Conservation (phyloP, 2,888 invertebrate species). For the Petrolisthes manimaculis region DNA sequence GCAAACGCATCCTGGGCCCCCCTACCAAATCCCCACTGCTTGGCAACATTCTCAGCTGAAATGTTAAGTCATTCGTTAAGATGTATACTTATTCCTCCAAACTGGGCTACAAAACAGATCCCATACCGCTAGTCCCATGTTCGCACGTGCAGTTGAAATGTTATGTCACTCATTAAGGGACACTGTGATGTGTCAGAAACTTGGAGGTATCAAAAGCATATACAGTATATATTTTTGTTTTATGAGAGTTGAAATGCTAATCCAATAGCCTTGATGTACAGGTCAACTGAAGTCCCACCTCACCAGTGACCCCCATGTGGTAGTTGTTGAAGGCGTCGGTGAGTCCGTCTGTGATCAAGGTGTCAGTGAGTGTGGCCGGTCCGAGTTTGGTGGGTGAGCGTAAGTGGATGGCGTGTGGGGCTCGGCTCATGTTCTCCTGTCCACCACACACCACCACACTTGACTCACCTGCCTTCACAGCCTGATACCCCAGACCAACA, state of each 20-base stretch:
- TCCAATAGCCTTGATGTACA: too few relatives aligned
- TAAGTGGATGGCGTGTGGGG: slow-evolving; percentile 78
- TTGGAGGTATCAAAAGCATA: too few relatives aligned
- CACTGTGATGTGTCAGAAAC: too few relatives aligned
- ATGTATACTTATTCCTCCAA: not conserved
- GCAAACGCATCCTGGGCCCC: slow-evolving; percentile 81
- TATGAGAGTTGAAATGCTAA: too few relatives aligned
- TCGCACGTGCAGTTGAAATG: not conserved
- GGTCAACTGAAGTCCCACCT: slow-evolving; percentile 6
- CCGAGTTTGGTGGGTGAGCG: slow-evolving; percentile 80
- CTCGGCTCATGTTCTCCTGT: slow-evolving; percentile 85
- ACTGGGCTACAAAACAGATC: too few relatives aligned
- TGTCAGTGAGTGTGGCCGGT: slow-evolving; percentile 76
- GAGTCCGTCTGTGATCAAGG: slow-evolving; percentile 79
- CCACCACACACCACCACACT: slow-evolving; percentile 82
- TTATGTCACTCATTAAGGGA: too few relatives aligned
- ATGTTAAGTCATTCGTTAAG: slow-evolving; percentile 44
- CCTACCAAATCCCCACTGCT: slow-evolving; percentile 76
- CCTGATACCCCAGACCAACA: slow-evolving; percentile 78
- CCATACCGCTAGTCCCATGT: not conserved
- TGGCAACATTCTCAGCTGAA: slow-evolving; percentile 82
- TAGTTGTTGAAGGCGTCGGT: slow-evolving; percentile 81
- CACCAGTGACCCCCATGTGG: slow-evolving; percentile 86
- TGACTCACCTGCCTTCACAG: slow-evolving; percentile 78
- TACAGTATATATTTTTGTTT: too few relatives aligned